Evolutionary conservation across 2,113 vertebrate species (phyloP).

Genomic region (Monopterus albus): DNA sequence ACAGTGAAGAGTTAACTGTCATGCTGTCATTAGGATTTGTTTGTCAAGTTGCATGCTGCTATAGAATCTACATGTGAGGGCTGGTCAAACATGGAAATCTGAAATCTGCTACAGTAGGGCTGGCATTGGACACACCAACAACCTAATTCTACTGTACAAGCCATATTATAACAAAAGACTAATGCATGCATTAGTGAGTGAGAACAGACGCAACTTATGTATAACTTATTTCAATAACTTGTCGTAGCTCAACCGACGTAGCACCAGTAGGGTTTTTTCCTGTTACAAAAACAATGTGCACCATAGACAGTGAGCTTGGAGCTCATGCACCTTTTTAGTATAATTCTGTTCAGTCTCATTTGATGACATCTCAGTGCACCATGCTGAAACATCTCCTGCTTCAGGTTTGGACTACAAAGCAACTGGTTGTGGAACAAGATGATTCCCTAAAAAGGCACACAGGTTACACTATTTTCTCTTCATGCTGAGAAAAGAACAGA

Average conservation of each 20-base stretch:
- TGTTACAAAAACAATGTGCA: constrained; percentile 37
- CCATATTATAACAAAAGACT: constrained; percentile 17
- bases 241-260: constrained; percentile 53
- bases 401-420: constrained; percentile 31
- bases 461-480: constrained; percentile 44
- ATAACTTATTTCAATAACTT: constrained; percentile 30
- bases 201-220: constrained; percentile 18
- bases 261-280: constrained; percentile 15
- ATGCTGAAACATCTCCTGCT: constrained; percentile 33
- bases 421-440: constrained; percentile 24
- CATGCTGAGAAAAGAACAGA: constrained; percentile 29
- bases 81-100: background rate
- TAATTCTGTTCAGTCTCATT: constrained; percentile 32
- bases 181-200: constrained; percentile 35
- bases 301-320: constrained; percentile 47
- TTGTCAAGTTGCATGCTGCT: constrained; percentile 2
- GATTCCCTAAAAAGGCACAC: constrained; percentile 65
- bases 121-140: constrained; percentile 44
- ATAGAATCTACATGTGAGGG: background rate
- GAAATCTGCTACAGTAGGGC: constrained; percentile 35
- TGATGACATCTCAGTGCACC: constrained; percentile 19
- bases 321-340: constrained; percentile 42
- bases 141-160: constrained; percentile 8
- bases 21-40: background rate
- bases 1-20: background rate